Evolutionary conservation across 2,888 invertebrate species (phyloP).

Genomic region (Himalopsyche anomala): DNA sequence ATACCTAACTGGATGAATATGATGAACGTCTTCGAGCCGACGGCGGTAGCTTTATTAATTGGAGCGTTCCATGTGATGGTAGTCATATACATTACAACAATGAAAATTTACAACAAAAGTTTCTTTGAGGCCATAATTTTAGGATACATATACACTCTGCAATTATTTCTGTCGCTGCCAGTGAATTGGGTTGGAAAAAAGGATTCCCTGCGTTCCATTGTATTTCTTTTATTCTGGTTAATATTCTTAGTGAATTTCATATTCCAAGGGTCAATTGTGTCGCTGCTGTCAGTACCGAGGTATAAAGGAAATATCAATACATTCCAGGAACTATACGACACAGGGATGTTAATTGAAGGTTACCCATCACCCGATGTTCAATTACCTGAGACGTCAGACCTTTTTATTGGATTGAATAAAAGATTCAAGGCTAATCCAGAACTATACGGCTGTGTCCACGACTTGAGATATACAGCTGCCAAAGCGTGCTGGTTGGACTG

Average conservation of each 20-base stretch:
- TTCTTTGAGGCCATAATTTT: constrained; percentile 39
- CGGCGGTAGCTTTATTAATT: constrained; percentile 33
- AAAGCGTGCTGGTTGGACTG: constrained; percentile 74
- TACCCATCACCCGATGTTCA: constrained; percentile 73
- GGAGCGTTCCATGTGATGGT: constrained; percentile 46
- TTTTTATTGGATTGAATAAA: constrained; percentile 70
- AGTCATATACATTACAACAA: constrained; percentile 35
- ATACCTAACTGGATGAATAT: constrained; percentile 56
- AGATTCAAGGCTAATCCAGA: constrained; percentile 69
- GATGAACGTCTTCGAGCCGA: constrained; percentile 54
- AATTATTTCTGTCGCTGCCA: constrained; percentile 56
- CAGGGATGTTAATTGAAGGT: constrained; percentile 72
- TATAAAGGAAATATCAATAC: constrained; percentile 74
- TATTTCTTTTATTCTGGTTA: constrained; percentile 72
- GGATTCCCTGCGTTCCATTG: constrained; percentile 70
- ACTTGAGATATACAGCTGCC: constrained; percentile 69
- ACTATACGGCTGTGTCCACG: constrained; percentile 69
- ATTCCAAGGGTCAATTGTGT: constrained; percentile 73
- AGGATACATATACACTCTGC: constrained; percentile 47
- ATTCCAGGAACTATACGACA: constrained; percentile 73
- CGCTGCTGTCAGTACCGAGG: constrained; percentile 72
- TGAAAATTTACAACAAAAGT: constrained; percentile 32
- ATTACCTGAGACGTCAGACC: constrained; percentile 72
- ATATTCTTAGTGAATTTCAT: constrained; percentile 73
- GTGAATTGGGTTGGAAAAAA: constrained; percentile 65